Evolutionary conservation across 2,797 vertebrate genomes (phyloP), one percentile per base, ranked within the genome.

Genomic region (Graptemys geographica): DNA sequence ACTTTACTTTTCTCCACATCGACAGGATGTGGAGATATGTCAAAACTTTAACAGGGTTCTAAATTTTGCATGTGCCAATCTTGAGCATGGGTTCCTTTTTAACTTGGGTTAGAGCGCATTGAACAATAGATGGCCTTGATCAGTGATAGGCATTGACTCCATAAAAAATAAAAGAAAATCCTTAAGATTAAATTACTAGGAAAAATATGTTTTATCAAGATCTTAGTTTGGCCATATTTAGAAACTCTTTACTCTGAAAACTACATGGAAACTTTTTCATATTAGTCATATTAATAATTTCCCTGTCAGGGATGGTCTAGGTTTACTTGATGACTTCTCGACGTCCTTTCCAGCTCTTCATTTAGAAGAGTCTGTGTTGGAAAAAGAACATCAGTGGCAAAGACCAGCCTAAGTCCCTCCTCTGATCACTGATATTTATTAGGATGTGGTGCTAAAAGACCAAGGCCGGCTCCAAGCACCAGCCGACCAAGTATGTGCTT

Each of bases 181-280:
- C 94, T 95, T 95, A 94, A 83, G 97, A 92, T 97, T 96, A 97
- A 96, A 96, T 96, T 92, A 95, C 93, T 96, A 92, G 96, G 96
- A 97, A 96, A 95, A 96, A n/a, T n/a, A 89, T 95, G 7, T 18
- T n/a, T n/a, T 65, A 18, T 33, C 59, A n/a, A 65, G 13, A 65
- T n/a, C 59, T 65, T 65, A 33, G 15, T 65, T 95, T 97, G 93
- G 97, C 96, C 95, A 94, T 96, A 96, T 96, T 96, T 97, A 97
- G 95, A 93, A 96, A 94, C 96, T 92, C 96, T 97, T 95, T 97
- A 97, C 95, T 95, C 96, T 96, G 96, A 95, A 93, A 88, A 88
- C 96, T 96, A 94, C 94, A 96, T 96, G 95, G 96, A 95, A 95
- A 94, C 94, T 89, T 93, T 97, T 96, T 96, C 95, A 94, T 95